Percentiles rank a stretch among this genome's conserved stretches.
Evolutionary conservation across 2,888 invertebrate genomes (phyloP).

Genomic region (Agonopterix alstromeriana): DNA sequence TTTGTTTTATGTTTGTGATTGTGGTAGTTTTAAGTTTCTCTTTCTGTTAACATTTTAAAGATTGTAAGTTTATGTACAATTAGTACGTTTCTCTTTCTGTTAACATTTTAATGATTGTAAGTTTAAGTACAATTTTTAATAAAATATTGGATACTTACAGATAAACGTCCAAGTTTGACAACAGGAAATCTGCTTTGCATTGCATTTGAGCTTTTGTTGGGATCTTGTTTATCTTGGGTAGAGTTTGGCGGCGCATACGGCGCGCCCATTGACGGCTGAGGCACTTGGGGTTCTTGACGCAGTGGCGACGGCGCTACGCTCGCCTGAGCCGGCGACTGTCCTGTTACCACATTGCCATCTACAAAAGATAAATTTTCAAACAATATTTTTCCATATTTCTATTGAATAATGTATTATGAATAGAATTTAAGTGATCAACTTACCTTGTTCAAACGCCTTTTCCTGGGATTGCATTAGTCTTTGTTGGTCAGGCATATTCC

Average conservation of each 20-base stretch:
- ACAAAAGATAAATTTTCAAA: not conserved
- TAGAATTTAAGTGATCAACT: not conserved
- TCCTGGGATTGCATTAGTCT: conserved; percentile 55
- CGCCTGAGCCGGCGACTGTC: conserved; percentile 79
- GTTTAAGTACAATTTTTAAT: too few species aligned
- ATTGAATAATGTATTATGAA: not conserved
- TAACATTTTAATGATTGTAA: too few species aligned
- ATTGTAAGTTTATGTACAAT: too few species aligned
- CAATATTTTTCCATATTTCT: not conserved
- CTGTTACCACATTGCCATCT: conserved; percentile 67
- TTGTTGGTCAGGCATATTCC: conserved; percentile 51
- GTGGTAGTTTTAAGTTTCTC: too few species aligned
- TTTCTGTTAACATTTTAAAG: too few species aligned
- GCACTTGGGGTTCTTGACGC: conserved; percentile 70
- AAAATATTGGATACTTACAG: conserved; percentile 41
- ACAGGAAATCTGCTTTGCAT: conserved; percentile 61
- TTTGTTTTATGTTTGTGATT: too few species aligned
- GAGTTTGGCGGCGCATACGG: conserved; percentile 45
- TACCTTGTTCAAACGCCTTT: conserved; percentile 62
- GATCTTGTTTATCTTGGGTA: conserved; percentile 52
- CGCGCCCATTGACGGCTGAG: conserved; percentile 67
- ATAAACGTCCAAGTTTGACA: conserved; percentile 68
- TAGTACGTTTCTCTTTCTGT: too few species aligned
- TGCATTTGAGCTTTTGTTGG: conserved; percentile 37
- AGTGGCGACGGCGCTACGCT: conserved; percentile 77